A percentile compares a stretch with the other conserved stretches of the same genome.
These are phyloP conservation scores for Rhagonycha fulva DNA, from an alignment of 2,888 invertebrate genomes.

Conservation along the genomic window DNA sequence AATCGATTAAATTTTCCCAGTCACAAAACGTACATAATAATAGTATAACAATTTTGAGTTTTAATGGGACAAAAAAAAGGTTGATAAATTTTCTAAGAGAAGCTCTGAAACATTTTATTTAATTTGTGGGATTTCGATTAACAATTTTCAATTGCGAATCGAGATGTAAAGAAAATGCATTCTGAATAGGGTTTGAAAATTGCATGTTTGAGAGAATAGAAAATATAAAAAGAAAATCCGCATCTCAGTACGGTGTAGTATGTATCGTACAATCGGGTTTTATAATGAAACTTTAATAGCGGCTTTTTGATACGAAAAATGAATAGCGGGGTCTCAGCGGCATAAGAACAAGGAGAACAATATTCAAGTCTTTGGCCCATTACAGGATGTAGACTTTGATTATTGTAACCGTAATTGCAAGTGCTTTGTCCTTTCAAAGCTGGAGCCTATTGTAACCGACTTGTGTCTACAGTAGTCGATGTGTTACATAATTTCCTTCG, in stretches of 20 bases:
- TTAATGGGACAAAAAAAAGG: neutral
- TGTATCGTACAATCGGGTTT: neutral
- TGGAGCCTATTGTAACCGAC: conserved; percentile 47
- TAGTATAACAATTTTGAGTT: neutral
- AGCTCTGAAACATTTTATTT: neutral
- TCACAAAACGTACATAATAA: neutral
- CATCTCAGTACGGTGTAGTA: neutral
- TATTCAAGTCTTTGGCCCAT: conserved; percentile 44
- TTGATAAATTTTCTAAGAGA: neutral
- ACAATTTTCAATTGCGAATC: neutral
- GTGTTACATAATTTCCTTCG: conserved; percentile 22
- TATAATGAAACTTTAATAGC: conserved; percentile 44
- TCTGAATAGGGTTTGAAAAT: neutral
- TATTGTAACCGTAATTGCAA: conserved; percentile 53
- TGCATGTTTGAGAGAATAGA: neutral
- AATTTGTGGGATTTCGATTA: neutral
- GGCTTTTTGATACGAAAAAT: conserved; percentile 44
- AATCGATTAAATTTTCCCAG: neutral
- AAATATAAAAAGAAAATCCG: neutral
- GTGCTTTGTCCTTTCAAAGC: conserved; percentile 51
- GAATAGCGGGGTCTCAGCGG: conserved; percentile 35
- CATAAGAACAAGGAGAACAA: conserved; percentile 35
- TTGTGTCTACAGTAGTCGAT: conserved; percentile 35
- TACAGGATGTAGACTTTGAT: conserved; percentile 53
- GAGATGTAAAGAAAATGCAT: neutral